These are phyloP conservation scores for Acanthosepion pharaonis DNA, from an alignment of 2,888 invertebrate genomes.

Conservation along the genomic window DNA sequence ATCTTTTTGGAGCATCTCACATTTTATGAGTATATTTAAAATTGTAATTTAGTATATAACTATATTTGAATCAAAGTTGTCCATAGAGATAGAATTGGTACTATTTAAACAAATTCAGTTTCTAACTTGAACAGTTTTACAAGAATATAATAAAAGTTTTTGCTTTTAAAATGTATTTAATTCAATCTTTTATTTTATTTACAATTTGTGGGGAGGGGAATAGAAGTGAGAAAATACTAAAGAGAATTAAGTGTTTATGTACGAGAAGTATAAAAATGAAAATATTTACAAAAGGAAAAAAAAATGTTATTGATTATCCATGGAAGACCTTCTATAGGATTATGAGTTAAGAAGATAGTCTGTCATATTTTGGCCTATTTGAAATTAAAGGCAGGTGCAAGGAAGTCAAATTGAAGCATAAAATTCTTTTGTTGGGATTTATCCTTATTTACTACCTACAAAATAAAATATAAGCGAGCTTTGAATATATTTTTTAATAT, in stretches of 20 bases:
- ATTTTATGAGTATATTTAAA: not conserved
- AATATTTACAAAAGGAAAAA: too few relatives aligned
- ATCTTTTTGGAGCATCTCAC: not conserved
- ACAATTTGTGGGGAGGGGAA: not conserved
- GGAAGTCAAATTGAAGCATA: too few relatives aligned
- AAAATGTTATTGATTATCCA: not conserved
- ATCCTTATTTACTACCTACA: too few relatives aligned
- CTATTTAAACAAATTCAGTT: too few relatives aligned
- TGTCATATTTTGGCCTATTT: not conserved
- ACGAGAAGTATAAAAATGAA: not conserved
- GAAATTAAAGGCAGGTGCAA: not conserved
- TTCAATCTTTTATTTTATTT: not conserved
- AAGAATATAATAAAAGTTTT: not conserved
- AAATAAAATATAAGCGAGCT: too few relatives aligned
- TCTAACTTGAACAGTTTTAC: not conserved
- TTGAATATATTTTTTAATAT: not conserved
- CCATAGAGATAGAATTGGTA: not conserved
- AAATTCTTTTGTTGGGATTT: not conserved
- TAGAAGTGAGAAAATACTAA: not conserved
- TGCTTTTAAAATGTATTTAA: not conserved
- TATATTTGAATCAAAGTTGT: not conserved
- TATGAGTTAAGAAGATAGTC: not conserved
- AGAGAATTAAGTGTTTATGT: not conserved
- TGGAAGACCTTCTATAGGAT: not conserved
- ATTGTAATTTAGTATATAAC: not conserved